Conservation (phyloP, 2,888 invertebrate species). For the Meteorus colon region DNA sequence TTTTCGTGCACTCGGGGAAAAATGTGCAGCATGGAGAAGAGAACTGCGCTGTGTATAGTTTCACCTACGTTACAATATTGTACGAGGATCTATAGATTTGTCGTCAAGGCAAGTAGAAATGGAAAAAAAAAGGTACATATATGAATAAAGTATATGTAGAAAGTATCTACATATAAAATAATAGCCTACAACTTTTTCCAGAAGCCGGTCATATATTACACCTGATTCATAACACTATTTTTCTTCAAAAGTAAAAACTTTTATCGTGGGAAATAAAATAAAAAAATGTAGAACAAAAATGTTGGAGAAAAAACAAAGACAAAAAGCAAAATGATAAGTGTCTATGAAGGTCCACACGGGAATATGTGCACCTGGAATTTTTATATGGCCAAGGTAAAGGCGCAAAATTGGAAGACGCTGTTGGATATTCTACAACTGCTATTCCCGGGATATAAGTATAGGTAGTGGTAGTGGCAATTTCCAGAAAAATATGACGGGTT, state of each 20-base stretch:
- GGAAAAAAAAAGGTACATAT: slow-evolving; percentile 10
- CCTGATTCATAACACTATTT: slow-evolving; percentile 44
- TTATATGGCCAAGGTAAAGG: slow-evolving; percentile 32
- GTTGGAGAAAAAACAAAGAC: slow-evolving; percentile 23
- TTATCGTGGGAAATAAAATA: slow-evolving; percentile 23
- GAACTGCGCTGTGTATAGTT: neutral
- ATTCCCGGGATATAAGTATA: slow-evolving; percentile 25
- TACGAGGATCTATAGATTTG: neutral
- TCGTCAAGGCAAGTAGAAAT: slow-evolving; percentile 7
- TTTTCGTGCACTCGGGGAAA: slow-evolving; percentile 37
- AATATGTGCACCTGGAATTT: slow-evolving; percentile 41
- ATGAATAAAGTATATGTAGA: slow-evolving; percentile 12
- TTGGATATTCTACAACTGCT: slow-evolving; percentile 32
- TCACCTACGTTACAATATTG: neutral
- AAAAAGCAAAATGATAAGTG: slow-evolving; percentile 42
- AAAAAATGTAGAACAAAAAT: neutral
- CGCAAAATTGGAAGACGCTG: slow-evolving; percentile 48
- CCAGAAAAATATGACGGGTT: slow-evolving; percentile 48
- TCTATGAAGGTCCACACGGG: slow-evolving; percentile 24
- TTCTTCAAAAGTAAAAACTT: slow-evolving; percentile 34
- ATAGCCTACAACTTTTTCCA: slow-evolving; percentile 25
- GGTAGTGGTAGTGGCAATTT: slow-evolving; percentile 28
- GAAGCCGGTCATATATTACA: slow-evolving; percentile 12
- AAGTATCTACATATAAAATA: too few species aligned
- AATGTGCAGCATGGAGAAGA: neutral